These are phyloP conservation scores for Cyclina sinensis DNA, from an alignment of 1,140 invertebrate species.

Conservation along the genomic window DNA sequence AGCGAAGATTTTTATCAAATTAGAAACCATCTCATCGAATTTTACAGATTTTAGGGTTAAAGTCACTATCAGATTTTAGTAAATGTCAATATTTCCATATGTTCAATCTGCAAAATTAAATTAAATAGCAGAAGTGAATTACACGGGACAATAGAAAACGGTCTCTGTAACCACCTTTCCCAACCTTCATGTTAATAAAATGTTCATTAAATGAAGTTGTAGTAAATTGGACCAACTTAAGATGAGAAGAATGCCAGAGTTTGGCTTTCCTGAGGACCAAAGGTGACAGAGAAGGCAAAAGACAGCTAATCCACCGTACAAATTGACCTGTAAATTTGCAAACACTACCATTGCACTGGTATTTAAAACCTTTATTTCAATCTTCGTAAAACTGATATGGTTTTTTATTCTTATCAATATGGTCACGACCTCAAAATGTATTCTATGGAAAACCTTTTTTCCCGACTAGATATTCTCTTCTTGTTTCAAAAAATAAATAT, in stretches of 20 bases:
- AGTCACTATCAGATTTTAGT: neutral
- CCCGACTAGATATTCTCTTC: no score
- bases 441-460: no score
- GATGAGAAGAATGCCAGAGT: neutral
- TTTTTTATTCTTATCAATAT: no score
- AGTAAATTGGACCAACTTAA: conserved; percentile 1
- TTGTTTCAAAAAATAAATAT: no score
- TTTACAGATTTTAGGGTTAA: conserved; percentile 53
- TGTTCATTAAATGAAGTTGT: conserved; percentile 29
- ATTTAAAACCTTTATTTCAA: no score
- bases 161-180: neutral
- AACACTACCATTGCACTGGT: no score
- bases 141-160: neutral
- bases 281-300: neutral
- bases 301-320: neutral
- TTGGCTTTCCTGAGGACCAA: neutral
- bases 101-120: conserved; percentile 34
- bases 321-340: neutral
- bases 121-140: conserved; percentile 41
- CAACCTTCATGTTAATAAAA: conserved; percentile 4
- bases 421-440: no score
- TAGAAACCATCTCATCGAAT: neutral
- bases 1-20: conserved; percentile 41
- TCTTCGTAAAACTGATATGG: no score
- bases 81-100: conserved; percentile 65